Evolutionary conservation across 2,888 invertebrate genomes (phyloP), one percentile per base, ranked within the genome.

Genomic region (Erebia palarica): DNA sequence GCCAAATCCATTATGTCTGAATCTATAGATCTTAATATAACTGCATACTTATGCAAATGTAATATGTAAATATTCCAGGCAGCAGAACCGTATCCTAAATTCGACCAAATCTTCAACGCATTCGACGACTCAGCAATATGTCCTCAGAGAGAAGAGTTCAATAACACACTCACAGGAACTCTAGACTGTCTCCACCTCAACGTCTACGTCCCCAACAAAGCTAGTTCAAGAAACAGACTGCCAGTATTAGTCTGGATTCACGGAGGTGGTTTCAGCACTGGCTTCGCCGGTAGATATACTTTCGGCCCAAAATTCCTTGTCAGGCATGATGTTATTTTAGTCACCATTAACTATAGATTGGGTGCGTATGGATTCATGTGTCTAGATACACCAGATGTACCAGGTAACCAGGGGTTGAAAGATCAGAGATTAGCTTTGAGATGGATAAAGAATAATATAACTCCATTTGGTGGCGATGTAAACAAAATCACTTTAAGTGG

Each of bases 131-230:
- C 53, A 0, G 51, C 68, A 14, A 7, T 53, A 0, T 68, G 68
- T 16, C 68, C 68, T 0, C 68, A 68, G 21, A 13, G 82, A 70
- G 70, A 74, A 13, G 1, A 70, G 0, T 86, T 84, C 61, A 85
- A 79, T 4, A 82, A 84, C 70, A 84, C 82, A 3, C 21, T 77
- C 13, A 64, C 70, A 78, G 82, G 94, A 81, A 58, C 84, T 42
- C 85, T 93, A 71, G 93, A 94, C 77, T 96, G 95, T 75, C 87
- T 96, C 1, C 94, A 93, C 72, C 77, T 95, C 8, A 95, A 95
- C 80, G 92, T 95, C 0, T 95, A 94, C 78, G 93, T 94, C 2
- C 95, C 95, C 1, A 76, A 80, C 3, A 73, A 60, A 3, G 77
- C 78, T 14, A 78, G 70, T 2, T 65, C 75, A 1, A 73, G 65